Base-by-base conservation (phyloP, 2,888 invertebrate genomes). In the Lordiphosa fenestrarum region DNA sequence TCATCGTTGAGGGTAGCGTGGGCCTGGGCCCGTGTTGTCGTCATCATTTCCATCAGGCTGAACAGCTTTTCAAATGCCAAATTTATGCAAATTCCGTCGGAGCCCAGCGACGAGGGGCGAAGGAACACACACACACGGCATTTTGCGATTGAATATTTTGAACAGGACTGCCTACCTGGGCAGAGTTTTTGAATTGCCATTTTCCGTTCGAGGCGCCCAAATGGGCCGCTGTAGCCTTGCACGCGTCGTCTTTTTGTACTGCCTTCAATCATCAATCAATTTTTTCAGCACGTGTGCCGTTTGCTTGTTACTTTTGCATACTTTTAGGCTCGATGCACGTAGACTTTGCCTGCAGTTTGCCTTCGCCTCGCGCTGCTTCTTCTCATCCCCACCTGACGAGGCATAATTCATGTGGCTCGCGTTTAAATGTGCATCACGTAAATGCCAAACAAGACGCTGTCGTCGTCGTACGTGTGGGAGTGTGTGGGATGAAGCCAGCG, bases 251-350 rank as follows among this genome's bases (percentile, higher is more conserved):
- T 19, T 80, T 76, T 74, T 70, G 76, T 68, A 77, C 72, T 77
- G 75, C 80, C 73, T 75, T 78, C 80, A 81, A 81, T 81, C 80
- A 82, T 82, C 80, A 76, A 81, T 81, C 82, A 81, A 82, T 82
- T 82, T 78, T 82, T 82, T 19, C 3, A 19, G 75, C 72, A 78
- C 77, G 73, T 77, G 59, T 60, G 52, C 64, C 37, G 51, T 39
- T 52, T 40, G 42, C 48, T 30, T 30, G 48, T 53, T 63, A 55
- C 57, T 61, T 65, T 75, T 72, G 72, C 77, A 69, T 72, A 67
- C 60, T 68, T 68, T 70, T 66, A 65, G 69, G 67, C 70, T 69
- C 69, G 61, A 55, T 69, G 67, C 74, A 51, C 59, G 59, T 51
- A 41, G 15, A 19, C 15, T 23, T 47, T 77, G 60, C 61, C 64